These are phyloP conservation scores for Struthio camelus DNA, from an alignment of 2,113 vertebrate genomes.

Conservation along the genomic window DNA sequence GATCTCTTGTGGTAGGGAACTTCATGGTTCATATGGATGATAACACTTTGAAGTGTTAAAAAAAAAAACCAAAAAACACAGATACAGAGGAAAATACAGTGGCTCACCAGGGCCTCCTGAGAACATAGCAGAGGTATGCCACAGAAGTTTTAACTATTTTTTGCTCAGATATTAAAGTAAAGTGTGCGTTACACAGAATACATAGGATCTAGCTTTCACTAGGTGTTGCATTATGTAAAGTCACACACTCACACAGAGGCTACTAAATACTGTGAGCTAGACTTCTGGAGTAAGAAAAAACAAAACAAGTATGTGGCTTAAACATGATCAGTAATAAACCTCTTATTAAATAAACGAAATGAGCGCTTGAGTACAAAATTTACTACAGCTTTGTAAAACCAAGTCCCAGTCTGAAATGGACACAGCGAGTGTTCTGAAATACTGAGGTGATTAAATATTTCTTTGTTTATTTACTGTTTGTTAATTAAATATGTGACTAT, in stretches of 20 bases:
- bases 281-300: not conserved
- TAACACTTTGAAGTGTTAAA: not conserved
- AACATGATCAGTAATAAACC: not conserved
- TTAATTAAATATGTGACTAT: not conserved
- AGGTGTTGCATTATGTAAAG: not conserved
- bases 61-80: not conserved
- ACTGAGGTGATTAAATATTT: not conserved
- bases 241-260: not conserved
- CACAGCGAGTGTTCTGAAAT: not conserved
- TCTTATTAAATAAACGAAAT: not conserved
- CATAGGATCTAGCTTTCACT: not conserved
- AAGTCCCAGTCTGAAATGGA: not conserved
- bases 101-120: not conserved
- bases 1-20: not conserved
- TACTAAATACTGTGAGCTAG: not conserved
- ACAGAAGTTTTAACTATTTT: not conserved
- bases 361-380: not conserved
- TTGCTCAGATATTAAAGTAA: not conserved
- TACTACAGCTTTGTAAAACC: not conserved
- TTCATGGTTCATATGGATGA: not conserved
- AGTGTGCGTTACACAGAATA: not conserved
- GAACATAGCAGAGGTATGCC: not conserved
- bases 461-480: too few species aligned
- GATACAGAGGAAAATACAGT: not conserved
- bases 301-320: not conserved